phyloP scores from a whole-genome alignment of 2,888 invertebrate genomes.

The Dryomyza anilis region DNA sequence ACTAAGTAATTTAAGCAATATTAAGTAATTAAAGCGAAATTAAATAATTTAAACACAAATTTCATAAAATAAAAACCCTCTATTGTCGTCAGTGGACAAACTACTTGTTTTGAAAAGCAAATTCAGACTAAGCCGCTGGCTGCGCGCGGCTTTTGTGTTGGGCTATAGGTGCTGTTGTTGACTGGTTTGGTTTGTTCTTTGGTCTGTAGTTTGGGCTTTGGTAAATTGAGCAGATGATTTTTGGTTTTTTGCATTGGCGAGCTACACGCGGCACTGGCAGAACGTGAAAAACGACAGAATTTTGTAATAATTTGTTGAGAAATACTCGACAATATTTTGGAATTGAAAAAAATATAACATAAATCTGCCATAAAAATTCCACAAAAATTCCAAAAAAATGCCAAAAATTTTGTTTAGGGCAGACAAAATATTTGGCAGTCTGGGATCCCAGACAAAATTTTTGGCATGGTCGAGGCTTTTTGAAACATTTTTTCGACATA shows the following conservation, averaged over 20 bases:
- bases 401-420: no score
- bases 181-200: constrained; percentile 10
- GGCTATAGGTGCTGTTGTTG: background rate
- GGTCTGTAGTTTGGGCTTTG: constrained; percentile 1
- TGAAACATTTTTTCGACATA: no score
- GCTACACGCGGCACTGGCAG: background rate
- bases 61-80: background rate
- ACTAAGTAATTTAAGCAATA: no score
- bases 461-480: no score
- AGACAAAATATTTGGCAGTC: background rate
- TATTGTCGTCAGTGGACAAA: background rate
- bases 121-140: constrained; percentile 13
- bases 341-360: background rate
- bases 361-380: no score
- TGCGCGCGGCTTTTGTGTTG: background rate
- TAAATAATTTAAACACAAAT: no score
- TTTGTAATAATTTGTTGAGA: background rate
- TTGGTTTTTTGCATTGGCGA: background rate
- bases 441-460: no score
- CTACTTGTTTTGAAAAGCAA: constrained; percentile 13
- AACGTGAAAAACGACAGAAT: background rate
- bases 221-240: background rate
- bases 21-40: no score
- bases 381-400: no score
- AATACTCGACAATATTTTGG: background rate